A percentile compares a stretch with the other conserved stretches of the same genome.
phyloP scores from a whole-genome alignment of 2,888 invertebrate genomes.

The Platynereis dumerilii region DNA sequence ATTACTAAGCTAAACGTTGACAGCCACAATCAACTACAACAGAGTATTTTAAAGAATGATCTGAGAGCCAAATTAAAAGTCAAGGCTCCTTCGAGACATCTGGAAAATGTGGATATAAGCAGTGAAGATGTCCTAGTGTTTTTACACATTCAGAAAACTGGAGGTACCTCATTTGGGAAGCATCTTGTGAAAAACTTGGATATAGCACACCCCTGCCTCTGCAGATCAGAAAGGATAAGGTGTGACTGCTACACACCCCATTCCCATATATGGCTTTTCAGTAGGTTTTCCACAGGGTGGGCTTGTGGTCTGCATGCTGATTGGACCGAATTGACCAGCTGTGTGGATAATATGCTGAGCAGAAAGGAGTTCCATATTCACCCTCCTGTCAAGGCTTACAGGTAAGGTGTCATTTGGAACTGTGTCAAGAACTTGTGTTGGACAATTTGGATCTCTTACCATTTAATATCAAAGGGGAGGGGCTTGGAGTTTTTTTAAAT shows the following conservation, averaged over 20 bases:
- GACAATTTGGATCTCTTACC: no score
- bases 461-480: no score
- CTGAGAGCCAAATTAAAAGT: no score
- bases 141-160: conserved; percentile 98
- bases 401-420: no score
- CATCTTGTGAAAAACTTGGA: conserved; percentile 95
- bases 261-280: neutral
- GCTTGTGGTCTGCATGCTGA: conserved; percentile 95
- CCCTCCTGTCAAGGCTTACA: no score
- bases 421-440: no score
- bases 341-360: conserved; percentile 81
- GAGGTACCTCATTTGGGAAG: conserved; percentile 94
- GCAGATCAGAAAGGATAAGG: conserved; percentile 85
- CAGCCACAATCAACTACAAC: no score
- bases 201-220: conserved; percentile 89
- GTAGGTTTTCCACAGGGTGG: conserved; percentile 60
- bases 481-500: no score
- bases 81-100: no score
- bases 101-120: no score
- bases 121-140: conserved; percentile 87
- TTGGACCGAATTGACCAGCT: conserved; percentile 84
- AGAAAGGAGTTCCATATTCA: conserved; percentile 74
- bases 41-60: no score
- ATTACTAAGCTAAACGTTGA: no score
- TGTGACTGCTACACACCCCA: conserved; percentile 62